Conservation (phyloP, 2,113 vertebrate genomes). For the Gymnocephalus cernua region DNA sequence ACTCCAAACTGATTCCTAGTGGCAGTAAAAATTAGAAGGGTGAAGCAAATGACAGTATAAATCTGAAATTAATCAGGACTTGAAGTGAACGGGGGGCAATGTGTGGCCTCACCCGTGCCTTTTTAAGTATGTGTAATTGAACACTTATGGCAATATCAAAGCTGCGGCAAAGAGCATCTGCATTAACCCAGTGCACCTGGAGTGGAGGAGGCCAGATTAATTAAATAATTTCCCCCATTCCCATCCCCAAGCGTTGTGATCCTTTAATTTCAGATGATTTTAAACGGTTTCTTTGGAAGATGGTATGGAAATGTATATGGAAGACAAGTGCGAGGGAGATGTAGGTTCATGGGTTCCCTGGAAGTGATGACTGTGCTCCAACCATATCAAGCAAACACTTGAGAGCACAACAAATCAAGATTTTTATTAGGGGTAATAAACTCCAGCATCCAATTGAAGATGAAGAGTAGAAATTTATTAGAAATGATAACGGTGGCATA, state of each 20-base stretch:
- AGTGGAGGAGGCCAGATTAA: slow-evolving; percentile 61
- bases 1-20: slow-evolving; percentile 60
- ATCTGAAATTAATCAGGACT: slow-evolving; percentile 81
- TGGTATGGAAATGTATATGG: slow-evolving; percentile 30
- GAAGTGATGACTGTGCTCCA: slow-evolving; percentile 78
- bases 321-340: slow-evolving; percentile 47
- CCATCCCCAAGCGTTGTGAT: slow-evolving; percentile 47
- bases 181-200: slow-evolving; percentile 70
- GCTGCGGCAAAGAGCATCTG: slow-evolving; percentile 63
- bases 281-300: slow-evolving; percentile 24
- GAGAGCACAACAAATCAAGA: slow-evolving; percentile 85
- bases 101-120: slow-evolving; percentile 26
- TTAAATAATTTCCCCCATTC: slow-evolving; percentile 63
- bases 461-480: slow-evolving; percentile 84
- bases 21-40: slow-evolving; percentile 69
- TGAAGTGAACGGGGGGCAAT: slow-evolving; percentile 62
- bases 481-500: slow-evolving; percentile 78
- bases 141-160: slow-evolving; percentile 71
- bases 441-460: slow-evolving; percentile 79
- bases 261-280: slow-evolving; percentile 75
- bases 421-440: slow-evolving; percentile 87
- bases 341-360: slow-evolving; percentile 58
- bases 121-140: slow-evolving; percentile 71
- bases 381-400: slow-evolving; percentile 82
- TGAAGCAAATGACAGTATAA: slow-evolving; percentile 68